These are phyloP conservation scores for Tenodera sinensis DNA, from an alignment of 2,888 invertebrate genomes.

Conservation along the genomic window DNA sequence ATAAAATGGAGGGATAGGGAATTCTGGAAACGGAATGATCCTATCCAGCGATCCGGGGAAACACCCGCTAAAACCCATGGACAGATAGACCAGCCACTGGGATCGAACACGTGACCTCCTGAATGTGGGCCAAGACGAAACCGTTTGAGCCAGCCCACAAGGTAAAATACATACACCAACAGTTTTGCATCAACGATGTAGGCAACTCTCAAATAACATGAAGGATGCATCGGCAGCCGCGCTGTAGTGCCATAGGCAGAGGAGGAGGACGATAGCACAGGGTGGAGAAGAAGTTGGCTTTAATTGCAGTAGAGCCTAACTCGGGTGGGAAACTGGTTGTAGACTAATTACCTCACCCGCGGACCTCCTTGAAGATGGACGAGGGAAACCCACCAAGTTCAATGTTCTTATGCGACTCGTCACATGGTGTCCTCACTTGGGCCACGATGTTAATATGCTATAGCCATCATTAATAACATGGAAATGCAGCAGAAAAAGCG, in stretches of 20 bases:
- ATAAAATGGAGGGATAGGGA: too few species aligned
- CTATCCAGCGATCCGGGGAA: too few species aligned
- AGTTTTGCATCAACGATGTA: too few species aligned
- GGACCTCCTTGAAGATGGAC: not conserved
- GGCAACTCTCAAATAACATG: not conserved
- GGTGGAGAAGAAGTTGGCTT: not conserved
- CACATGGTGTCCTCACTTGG: not conserved
- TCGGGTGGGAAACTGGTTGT: not conserved
- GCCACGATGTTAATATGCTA: not conserved
- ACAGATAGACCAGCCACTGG: too few species aligned
- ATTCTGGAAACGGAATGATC: too few species aligned
- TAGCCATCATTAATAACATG: not conserved
- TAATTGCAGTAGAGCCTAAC: not conserved
- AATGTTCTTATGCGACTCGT: not conserved
- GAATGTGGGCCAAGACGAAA: too few species aligned
- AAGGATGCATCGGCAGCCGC: not conserved
- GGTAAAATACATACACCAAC: too few species aligned
- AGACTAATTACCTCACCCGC: not conserved
- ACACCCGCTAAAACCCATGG: too few species aligned
- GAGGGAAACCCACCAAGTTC: not conserved
- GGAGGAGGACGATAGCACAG: not conserved
- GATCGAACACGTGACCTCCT: too few species aligned
- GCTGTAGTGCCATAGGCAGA: not conserved
- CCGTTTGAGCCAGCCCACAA: too few species aligned
- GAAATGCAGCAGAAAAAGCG: not conserved